phyloP scores from a whole-genome alignment of 2,113 vertebrate genomes.

The Rhea pennata region DNA sequence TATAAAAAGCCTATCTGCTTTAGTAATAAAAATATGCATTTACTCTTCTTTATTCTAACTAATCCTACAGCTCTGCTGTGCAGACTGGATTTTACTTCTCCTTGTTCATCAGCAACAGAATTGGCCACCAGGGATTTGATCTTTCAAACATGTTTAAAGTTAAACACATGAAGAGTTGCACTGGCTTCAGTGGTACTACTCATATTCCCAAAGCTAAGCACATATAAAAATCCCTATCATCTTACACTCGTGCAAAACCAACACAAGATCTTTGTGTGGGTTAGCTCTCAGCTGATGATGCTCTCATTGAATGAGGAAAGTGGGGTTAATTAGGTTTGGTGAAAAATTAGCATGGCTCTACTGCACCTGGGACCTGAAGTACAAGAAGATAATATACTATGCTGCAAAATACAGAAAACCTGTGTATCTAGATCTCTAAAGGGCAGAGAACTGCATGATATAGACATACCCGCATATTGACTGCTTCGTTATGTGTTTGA shows the following conservation, averaged over 20 bases:
- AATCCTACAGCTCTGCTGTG: background rate
- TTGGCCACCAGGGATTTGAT: slow-evolving; percentile 24
- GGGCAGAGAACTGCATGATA: background rate
- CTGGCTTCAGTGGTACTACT: background rate
- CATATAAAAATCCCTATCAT: background rate
- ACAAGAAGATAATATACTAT: background rate
- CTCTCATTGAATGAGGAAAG: background rate
- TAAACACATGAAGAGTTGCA: slow-evolving; percentile 6
- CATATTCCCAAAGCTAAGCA: background rate
- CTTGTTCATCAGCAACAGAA: slow-evolving; percentile 28
- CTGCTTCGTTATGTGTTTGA: background rate
- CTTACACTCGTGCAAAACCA: background rate
- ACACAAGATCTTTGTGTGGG: background rate
- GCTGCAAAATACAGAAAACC: background rate
- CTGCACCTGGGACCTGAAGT: background rate
- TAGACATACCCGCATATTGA: background rate
- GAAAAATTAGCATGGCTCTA: background rate
- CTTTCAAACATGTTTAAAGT: slow-evolving; percentile 48
- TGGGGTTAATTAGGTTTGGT: background rate
- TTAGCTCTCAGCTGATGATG: background rate
- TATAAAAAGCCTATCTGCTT: background rate
- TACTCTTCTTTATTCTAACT: background rate
- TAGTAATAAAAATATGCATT: background rate
- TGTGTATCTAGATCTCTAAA: background rate
- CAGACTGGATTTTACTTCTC: slow-evolving; percentile 27